These are phyloP conservation scores for Peromyscus nudipes DNA, from an alignment of 2,797 vertebrate species.

Conservation along the genomic window DNA sequence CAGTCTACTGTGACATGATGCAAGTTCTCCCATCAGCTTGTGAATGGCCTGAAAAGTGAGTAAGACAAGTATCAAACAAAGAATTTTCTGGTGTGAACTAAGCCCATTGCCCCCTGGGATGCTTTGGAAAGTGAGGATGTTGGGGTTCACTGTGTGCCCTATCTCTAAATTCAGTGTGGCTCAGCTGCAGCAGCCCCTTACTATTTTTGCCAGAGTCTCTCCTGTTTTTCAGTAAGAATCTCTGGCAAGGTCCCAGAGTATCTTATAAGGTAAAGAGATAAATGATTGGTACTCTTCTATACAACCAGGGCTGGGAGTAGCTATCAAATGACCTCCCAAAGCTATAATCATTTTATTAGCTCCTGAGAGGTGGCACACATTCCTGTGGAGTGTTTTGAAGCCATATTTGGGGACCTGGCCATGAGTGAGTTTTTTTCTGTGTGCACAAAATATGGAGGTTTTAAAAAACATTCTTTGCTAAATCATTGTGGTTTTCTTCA, in stretches of 20 bases:
- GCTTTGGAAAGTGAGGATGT: not conserved
- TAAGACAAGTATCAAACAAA: not conserved
- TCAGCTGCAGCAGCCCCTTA: not conserved
- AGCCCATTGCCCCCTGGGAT: not conserved
- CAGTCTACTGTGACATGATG: not conserved
- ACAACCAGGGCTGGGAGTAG: slow-evolving; percentile 83
- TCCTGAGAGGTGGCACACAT: slow-evolving; percentile 84
- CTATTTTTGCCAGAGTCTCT: not conserved
- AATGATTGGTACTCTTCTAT: slow-evolving; percentile 79
- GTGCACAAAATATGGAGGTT: slow-evolving; percentile 79
- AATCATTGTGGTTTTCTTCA: slow-evolving; percentile 72
- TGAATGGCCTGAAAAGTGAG: not conserved
- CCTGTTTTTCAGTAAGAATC: not conserved
- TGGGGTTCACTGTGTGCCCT: not conserved
- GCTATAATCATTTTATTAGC: slow-evolving; percentile 88
- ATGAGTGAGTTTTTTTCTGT: slow-evolving; percentile 82
- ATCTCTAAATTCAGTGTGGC: slow-evolving; percentile 10
- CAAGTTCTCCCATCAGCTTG: not conserved
- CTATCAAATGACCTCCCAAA: slow-evolving; percentile 86
- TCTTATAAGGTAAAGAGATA: not conserved
- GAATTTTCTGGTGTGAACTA: not conserved
- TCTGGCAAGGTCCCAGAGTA: slow-evolving; percentile 33
- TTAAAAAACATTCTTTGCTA: slow-evolving; percentile 58
- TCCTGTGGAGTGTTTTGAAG: slow-evolving; percentile 74
- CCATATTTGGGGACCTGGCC: slow-evolving; percentile 88